Conservation (phyloP, 2,797 vertebrate species). For the Chelmon rostratus region DNA sequence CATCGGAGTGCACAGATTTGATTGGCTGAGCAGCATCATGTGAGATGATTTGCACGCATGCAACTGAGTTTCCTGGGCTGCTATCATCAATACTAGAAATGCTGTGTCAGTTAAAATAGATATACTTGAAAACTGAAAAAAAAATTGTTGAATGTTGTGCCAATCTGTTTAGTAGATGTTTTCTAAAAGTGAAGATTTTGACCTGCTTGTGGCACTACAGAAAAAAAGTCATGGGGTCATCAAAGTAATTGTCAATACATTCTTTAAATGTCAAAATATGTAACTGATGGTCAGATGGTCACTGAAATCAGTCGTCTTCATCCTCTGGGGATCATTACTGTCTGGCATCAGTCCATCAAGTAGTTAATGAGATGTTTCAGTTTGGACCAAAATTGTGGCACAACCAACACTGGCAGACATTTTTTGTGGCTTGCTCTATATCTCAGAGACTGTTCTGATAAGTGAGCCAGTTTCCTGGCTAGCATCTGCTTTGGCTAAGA, state of each 20-base stretch:
- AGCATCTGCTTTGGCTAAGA: slow-evolving; percentile 34
- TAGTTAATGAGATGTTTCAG: neutral
- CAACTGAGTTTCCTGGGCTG: too few relatives aligned
- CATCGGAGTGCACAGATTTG: too few relatives aligned
- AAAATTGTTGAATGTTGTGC: too few relatives aligned
- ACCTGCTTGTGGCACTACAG: neutral
- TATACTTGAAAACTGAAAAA: too few relatives aligned
- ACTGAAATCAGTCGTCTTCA: neutral
- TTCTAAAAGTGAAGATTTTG: neutral
- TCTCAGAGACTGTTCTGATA: neutral
- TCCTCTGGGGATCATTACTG: neutral
- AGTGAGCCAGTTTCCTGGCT: slow-evolving; percentile 21
- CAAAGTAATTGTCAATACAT: neutral
- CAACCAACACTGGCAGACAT: too few relatives aligned
- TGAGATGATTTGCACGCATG: too few relatives aligned
- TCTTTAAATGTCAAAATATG: neutral
- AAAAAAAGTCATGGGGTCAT: neutral
- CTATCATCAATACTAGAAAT: too few relatives aligned
- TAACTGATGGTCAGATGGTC: neutral
- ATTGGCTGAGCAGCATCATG: too few relatives aligned
- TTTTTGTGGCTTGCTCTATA: neutral
- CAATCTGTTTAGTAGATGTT: neutral
- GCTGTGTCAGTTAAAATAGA: too few relatives aligned
- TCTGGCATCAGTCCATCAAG: neutral
- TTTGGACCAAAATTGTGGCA: neutral